Evolutionary conservation across 2,888 invertebrate species (phyloP).

Genomic region (Abrostola tripartita): DNA sequence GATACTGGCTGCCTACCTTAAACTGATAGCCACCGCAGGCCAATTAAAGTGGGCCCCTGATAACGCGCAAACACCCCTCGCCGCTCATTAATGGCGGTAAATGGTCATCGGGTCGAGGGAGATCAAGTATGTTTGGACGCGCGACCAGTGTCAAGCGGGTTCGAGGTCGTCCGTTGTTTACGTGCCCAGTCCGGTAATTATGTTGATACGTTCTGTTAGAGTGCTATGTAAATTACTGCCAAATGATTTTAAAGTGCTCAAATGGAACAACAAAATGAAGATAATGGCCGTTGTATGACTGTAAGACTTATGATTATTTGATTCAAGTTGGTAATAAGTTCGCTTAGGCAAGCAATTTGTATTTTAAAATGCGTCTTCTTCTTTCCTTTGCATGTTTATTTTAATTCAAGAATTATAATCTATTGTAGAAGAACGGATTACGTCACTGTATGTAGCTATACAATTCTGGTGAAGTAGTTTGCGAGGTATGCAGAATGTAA

Average conservation of each 20-base stretch:
- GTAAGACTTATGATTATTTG: constrained; percentile 55
- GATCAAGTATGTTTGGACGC: constrained; percentile 65
- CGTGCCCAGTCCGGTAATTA: constrained; percentile 70
- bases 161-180: constrained; percentile 80
- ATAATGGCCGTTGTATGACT: constrained; percentile 50
- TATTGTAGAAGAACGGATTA: constrained; percentile 23
- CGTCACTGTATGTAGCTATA: constrained; percentile 31
- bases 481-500: constrained; percentile 32
- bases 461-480: constrained; percentile 34
- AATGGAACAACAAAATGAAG: constrained; percentile 53
- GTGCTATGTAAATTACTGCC: constrained; percentile 71
- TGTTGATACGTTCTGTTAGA: constrained; percentile 61
- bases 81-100: constrained; percentile 42
- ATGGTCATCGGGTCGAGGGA: constrained; percentile 45
- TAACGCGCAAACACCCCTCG: constrained; percentile 44
- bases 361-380: constrained; percentile 41
- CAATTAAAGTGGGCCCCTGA: constrained; percentile 41
- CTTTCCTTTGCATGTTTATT: constrained; percentile 30
- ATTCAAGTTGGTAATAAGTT: constrained; percentile 38
- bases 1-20: constrained; percentile 45
- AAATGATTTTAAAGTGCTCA: constrained; percentile 66
- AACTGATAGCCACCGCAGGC: constrained; percentile 39
- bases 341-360: constrained; percentile 37
- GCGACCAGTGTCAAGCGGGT: constrained; percentile 71
- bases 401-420: constrained; percentile 18